These are phyloP conservation scores for Struthio camelus DNA, from an alignment of 2,113 vertebrate species.

Conservation along the genomic window DNA sequence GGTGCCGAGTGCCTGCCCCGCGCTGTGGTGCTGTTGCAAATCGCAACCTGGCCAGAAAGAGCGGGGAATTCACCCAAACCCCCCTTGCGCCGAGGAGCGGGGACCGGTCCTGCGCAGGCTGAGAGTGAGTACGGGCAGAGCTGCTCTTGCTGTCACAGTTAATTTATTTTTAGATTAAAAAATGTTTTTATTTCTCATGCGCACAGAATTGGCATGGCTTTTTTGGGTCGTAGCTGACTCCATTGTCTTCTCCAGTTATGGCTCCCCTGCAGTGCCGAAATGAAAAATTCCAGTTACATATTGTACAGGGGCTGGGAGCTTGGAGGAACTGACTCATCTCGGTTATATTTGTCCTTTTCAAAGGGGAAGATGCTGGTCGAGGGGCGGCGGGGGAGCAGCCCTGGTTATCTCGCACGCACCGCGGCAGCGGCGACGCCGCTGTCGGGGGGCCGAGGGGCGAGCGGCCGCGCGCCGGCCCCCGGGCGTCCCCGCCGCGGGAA, in stretches of 20 bases:
- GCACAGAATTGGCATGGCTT: neutral
- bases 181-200: constrained; percentile 26
- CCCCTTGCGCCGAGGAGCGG: neutral
- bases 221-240: constrained; percentile 25
- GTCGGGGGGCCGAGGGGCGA: neutral
- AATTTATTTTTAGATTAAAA: constrained; percentile 44
- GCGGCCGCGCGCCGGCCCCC: too few relatives aligned
- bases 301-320: constrained; percentile 12
- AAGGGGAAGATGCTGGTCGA: neutral
- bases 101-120: neutral
- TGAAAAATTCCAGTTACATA: constrained; percentile 41
- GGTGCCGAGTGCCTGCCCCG: neutral
- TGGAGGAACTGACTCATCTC: constrained; percentile 60
- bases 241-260: constrained; percentile 50
- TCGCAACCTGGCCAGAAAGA: neutral
- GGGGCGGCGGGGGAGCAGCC: neutral
- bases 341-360: neutral
- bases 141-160: neutral
- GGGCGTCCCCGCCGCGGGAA: too few relatives aligned
- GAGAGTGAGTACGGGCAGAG: neutral
- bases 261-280: constrained; percentile 47
- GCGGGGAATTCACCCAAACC: neutral
- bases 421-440: fast-evolving
- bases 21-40: neutral
- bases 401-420: neutral